These are phyloP conservation scores for Meghimatium bilineatum DNA, from an alignment of 2,888 invertebrate genomes.

Conservation along the genomic window DNA sequence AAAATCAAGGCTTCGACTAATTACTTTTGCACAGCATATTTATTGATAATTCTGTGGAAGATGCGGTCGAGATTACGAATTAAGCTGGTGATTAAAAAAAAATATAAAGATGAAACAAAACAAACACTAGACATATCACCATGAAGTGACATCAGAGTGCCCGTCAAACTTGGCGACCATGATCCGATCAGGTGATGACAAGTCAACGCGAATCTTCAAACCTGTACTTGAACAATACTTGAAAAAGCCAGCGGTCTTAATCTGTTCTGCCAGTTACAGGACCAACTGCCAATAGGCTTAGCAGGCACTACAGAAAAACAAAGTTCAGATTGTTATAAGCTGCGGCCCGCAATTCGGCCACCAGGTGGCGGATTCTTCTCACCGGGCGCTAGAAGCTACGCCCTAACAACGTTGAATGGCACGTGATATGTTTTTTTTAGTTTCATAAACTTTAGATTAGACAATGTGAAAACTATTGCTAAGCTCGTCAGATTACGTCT, in stretches of 20 bases:
- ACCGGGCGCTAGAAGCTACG: not conserved
- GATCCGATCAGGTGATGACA: not conserved
- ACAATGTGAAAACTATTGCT: too few species aligned
- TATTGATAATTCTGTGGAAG: not conserved
- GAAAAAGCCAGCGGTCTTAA: conserved; percentile 19
- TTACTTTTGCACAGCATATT: not conserved
- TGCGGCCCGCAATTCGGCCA: not conserved
- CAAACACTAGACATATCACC: not conserved
- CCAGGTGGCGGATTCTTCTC: not conserved
- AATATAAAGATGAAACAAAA: not conserved
- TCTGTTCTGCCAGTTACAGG: not conserved
- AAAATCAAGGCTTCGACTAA: not conserved
- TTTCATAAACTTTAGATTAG: too few species aligned
- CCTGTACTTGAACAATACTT: not conserved
- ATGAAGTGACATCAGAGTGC: not conserved
- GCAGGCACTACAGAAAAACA: not conserved
- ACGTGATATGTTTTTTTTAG: not conserved
- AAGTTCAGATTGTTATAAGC: conserved; percentile 13
- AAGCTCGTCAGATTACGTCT: too few species aligned
- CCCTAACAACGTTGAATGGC: not conserved
- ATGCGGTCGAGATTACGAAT: not conserved
- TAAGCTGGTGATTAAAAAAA: not conserved
- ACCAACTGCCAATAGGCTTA: not conserved
- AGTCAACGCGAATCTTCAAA: not conserved
- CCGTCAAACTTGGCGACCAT: not conserved